Percentiles rank a stretch among this genome's conserved stretches.
phyloP scores from a whole-genome alignment of 2,888 invertebrate species.

The Acrocyrtus sp. region DNA sequence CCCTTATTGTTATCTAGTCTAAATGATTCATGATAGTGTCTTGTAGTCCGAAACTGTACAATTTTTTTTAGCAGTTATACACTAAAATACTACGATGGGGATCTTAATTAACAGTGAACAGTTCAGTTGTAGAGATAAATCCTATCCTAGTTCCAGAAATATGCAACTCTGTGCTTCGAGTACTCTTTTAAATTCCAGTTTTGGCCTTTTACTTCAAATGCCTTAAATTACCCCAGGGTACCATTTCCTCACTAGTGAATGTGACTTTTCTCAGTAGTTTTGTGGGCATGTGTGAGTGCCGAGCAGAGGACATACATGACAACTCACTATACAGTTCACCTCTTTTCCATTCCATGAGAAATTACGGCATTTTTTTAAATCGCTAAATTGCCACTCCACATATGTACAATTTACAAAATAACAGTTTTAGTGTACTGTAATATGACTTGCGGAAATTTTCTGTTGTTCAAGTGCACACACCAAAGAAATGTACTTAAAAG shows the following conservation, averaged over 20 bases:
- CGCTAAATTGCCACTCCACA: background rate
- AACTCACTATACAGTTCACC: background rate
- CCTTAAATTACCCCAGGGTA: slow-evolving; percentile 48
- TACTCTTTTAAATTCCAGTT: background rate
- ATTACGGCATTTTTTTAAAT: too few relatives aligned
- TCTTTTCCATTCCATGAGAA: background rate
- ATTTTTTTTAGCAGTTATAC: too few relatives aligned
- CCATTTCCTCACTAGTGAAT: background rate
- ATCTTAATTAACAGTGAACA: too few relatives aligned
- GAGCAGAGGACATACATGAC: background rate
- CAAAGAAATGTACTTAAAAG: background rate
- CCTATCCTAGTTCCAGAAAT: too few relatives aligned
- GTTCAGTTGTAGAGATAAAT: too few relatives aligned
- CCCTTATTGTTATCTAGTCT: too few relatives aligned
- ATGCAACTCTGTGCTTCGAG: too few relatives aligned
- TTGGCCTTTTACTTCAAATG: slow-evolving; percentile 24
- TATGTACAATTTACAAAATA: too few relatives aligned
- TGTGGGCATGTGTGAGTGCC: background rate
- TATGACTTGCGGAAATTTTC: background rate
- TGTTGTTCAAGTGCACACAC: background rate
- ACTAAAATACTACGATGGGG: too few relatives aligned
- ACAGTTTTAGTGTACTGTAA: background rate
- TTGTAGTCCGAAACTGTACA: too few relatives aligned
- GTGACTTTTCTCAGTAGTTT: too few relatives aligned
- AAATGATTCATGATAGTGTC: too few relatives aligned